A percentile compares a stretch with the other conserved stretches of the same genome.
Conservation (phyloP, 2,797 vertebrate species). For the Anguilla megastoma region DNA sequence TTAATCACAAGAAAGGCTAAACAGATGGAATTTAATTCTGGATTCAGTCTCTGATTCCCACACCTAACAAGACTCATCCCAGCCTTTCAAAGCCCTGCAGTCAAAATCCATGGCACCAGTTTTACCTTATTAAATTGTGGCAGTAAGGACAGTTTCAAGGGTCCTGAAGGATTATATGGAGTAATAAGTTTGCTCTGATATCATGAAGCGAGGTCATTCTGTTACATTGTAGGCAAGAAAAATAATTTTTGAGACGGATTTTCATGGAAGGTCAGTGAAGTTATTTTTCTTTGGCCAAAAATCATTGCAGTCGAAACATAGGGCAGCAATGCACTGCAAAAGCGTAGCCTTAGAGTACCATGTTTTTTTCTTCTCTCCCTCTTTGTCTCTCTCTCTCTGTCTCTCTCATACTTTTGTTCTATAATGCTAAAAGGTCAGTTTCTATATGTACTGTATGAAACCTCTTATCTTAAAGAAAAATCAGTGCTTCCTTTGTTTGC, state of each 20-base stretch:
- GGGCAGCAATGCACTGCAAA: background rate
- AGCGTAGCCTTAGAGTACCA: background rate
- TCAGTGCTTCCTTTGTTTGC: background rate
- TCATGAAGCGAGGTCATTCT: background rate
- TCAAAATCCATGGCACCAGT: background rate
- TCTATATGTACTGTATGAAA: background rate
- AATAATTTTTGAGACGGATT: background rate
- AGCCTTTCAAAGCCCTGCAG: background rate
- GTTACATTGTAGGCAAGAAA: background rate
- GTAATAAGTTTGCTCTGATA: background rate
- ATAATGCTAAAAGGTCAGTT: background rate
- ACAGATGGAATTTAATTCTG: background rate
- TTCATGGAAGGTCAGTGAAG: background rate
- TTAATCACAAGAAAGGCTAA: background rate
- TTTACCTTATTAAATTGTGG: background rate
- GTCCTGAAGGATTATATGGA: slow-evolving; percentile 3
- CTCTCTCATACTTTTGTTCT: background rate
- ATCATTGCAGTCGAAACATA: background rate
- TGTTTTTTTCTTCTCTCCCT: too few species aligned
- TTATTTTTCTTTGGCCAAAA: background rate
- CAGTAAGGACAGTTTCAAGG: background rate
- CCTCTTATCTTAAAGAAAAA: background rate
- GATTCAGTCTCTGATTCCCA: background rate
- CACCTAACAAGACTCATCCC: background rate
- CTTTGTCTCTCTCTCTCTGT: background rate